These are phyloP conservation scores for Megalonaias nervosa DNA, from an alignment of 1,140 invertebrate species.

Conservation along the genomic window DNA sequence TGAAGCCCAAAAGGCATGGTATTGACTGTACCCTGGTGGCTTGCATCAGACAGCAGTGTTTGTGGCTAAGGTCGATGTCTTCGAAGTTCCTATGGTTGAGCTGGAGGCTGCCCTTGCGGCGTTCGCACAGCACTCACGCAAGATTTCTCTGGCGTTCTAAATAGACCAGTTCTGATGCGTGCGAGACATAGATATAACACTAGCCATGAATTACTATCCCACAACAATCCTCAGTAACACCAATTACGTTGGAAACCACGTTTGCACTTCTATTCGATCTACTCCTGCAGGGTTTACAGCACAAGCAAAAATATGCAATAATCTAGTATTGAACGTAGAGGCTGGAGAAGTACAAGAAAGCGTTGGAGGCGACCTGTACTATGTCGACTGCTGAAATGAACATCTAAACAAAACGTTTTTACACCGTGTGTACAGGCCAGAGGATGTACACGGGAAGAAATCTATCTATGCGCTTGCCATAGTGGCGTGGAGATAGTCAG, in stretches of 20 bases:
- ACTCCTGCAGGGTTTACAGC: slow-evolving; percentile 1
- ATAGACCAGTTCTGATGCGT: neutral
- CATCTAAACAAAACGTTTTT: neutral
- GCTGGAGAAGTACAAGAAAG: neutral
- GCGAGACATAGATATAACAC: neutral
- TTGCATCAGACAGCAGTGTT: neutral
- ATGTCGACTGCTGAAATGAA: neutral
- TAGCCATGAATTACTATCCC: neutral
- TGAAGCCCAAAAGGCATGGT: neutral
- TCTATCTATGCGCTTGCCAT: slow-evolving; percentile 16
- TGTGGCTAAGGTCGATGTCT: slow-evolving; percentile 2
- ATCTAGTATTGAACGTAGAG: slow-evolving; percentile 1
- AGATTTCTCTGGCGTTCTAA: no score
- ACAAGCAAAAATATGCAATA: neutral
- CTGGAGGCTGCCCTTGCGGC: neutral
- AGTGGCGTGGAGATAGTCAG: no score
- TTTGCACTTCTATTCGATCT: neutral
- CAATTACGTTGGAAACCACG: slow-evolving; percentile 1
- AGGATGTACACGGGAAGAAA: slow-evolving; percentile 11
- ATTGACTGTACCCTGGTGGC: no score
- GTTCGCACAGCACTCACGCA: no score
- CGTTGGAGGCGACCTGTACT: neutral
- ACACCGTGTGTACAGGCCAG: neutral
- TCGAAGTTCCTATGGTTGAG: slow-evolving; percentile 1
- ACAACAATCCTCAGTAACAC: slow-evolving; percentile 2